phyloP scores from a whole-genome alignment of 2,113 vertebrate genomes.

The Gadus macrocephalus region DNA sequence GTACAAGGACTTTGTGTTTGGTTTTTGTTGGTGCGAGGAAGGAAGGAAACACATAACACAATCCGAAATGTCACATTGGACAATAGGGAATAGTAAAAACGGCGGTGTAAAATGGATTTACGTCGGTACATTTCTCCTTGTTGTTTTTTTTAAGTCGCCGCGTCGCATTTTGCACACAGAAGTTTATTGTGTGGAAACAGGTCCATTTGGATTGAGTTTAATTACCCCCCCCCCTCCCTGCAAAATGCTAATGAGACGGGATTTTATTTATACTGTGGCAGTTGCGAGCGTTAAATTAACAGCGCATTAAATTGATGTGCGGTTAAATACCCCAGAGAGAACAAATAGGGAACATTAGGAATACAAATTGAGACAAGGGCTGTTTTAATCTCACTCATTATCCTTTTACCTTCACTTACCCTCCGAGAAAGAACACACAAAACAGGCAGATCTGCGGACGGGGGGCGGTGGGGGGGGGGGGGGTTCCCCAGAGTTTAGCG shows the following conservation, averaged over 20 bases:
- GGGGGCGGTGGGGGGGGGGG: too few species aligned
- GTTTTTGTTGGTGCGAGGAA: too few species aligned
- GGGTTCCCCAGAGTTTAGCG: too few species aligned
- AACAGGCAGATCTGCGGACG: background rate
- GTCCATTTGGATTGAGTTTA: conserved; percentile 49
- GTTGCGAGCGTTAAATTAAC: conserved; percentile 57
- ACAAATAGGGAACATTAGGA: conserved; percentile 25
- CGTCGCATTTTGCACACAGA: background rate
- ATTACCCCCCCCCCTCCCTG: conserved; percentile 37
- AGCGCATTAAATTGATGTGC: conserved; percentile 55
- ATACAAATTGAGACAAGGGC: conserved; percentile 18
- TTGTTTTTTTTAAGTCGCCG: too few species aligned
- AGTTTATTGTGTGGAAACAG: background rate
- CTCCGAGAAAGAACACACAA: background rate
- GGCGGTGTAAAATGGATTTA: too few species aligned
- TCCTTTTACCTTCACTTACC: conserved; percentile 6
- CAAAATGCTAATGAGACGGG: conserved; percentile 51
- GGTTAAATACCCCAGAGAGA: conserved; percentile 42
- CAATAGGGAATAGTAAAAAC: too few species aligned
- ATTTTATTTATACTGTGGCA: conserved; percentile 37
- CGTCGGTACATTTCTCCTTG: too few species aligned
- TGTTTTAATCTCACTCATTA: conserved; percentile 18
- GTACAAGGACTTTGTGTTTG: too few species aligned
- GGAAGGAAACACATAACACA: too few species aligned
- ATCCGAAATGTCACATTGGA: too few species aligned